These are phyloP conservation scores for Cylas formicarius DNA, from an alignment of 1,140 invertebrate species.

Conservation along the genomic window DNA sequence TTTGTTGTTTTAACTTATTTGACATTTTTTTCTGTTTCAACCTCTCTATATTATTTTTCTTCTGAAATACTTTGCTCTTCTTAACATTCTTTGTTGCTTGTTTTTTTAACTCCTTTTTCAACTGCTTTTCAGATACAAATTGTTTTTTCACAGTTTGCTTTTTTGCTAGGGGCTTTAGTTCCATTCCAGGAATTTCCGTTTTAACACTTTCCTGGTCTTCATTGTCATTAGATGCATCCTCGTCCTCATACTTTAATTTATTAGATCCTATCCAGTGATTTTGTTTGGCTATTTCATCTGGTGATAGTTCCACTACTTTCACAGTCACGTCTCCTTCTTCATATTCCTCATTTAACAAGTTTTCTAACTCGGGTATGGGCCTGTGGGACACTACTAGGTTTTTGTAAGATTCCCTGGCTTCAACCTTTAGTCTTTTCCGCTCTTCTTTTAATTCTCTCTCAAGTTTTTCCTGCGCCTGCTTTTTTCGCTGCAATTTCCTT, in stretches of 20 bases:
- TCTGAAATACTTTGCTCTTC: slow-evolving; percentile 66
- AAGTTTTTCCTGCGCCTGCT: slow-evolving; percentile 61
- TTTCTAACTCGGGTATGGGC: slow-evolving; percentile 58
- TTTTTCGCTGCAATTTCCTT: slow-evolving; percentile 62
- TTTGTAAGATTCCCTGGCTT: slow-evolving; percentile 60
- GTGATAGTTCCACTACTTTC: slow-evolving; percentile 63
- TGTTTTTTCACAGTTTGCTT: slow-evolving; percentile 26
- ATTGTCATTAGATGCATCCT: slow-evolving; percentile 40
- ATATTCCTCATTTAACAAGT: slow-evolving; percentile 59
- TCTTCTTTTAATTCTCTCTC: slow-evolving; percentile 65
- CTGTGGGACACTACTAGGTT: slow-evolving; percentile 55
- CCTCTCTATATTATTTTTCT: slow-evolving; percentile 60
- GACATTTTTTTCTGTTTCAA: slow-evolving; percentile 54
- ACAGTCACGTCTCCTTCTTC: slow-evolving; percentile 68
- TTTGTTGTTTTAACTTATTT: slow-evolving; percentile 27
- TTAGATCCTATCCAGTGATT: slow-evolving; percentile 65
- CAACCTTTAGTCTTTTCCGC: slow-evolving; percentile 61
- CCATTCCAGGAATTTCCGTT: slow-evolving; percentile 52
- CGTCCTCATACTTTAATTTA: slow-evolving; percentile 46
- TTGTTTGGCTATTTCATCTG: slow-evolving; percentile 55
- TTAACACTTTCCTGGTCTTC: slow-evolving; percentile 36
- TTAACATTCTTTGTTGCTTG: slow-evolving; percentile 59
- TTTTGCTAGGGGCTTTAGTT: slow-evolving; percentile 37
- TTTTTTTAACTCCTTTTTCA: slow-evolving; percentile 58
- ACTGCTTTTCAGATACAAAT: slow-evolving; percentile 53